Percentiles rank a stretch among this genome's conserved stretches.
These are phyloP conservation scores for Dryobates pubescens DNA, from an alignment of 2,797 vertebrate genomes.

Conservation along the genomic window DNA sequence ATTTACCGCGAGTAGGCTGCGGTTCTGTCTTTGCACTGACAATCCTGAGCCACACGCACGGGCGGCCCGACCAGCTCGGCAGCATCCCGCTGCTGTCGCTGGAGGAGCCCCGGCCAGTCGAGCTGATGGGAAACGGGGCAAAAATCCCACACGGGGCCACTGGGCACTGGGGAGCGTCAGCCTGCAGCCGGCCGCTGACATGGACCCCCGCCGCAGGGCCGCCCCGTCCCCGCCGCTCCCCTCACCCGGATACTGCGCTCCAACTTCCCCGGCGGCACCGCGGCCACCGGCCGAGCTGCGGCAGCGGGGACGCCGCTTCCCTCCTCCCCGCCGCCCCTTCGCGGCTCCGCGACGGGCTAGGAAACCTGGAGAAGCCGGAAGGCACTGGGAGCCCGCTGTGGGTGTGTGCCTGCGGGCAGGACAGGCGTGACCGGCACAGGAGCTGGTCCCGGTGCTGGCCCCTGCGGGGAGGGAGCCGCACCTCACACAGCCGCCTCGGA, in stretches of 20 bases:
- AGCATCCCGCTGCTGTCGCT: background rate
- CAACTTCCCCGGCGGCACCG: background rate
- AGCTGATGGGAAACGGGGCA: background rate
- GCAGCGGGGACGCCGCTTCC: background rate
- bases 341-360: background rate
- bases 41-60: background rate
- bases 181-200: background rate
- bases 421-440: background rate
- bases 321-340: background rate
- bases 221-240: background rate
- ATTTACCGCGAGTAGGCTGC: background rate
- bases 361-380: background rate
- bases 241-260: background rate
- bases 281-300: background rate
- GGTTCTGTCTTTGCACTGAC: background rate
- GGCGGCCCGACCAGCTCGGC: background rate
- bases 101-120: background rate
- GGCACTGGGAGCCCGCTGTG: background rate
- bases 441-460: background rate
- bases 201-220: background rate
- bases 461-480: background rate
- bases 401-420: background rate
- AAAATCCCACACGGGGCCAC: background rate
- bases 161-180: background rate
- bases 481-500: background rate